Evolutionary conservation across 64 coral and sea anemone species (phyloP).

Genomic region (Exaiptasia diaphana): DNA sequence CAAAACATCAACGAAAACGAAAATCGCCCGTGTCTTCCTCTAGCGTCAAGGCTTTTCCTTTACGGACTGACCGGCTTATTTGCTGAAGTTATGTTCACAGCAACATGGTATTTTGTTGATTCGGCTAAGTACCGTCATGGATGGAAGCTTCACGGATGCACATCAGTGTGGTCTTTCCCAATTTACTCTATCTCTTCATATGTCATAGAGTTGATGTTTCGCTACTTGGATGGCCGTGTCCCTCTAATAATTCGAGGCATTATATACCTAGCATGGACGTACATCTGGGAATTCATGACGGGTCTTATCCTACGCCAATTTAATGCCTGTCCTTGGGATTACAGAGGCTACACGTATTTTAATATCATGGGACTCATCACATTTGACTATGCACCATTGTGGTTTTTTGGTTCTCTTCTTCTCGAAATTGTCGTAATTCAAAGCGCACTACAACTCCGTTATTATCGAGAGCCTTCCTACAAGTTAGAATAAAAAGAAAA

Average conservation of each 20-base stretch:
- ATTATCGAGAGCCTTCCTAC: too few species aligned
- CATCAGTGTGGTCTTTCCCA: constrained; percentile 91
- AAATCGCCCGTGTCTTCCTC: constrained; percentile 26
- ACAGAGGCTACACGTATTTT: constrained; percentile 80
- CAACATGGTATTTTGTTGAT: constrained; percentile 93
- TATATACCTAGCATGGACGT: constrained; percentile 85
- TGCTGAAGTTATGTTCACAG: constrained; percentile 94
- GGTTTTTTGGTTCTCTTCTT: constrained; percentile 85
- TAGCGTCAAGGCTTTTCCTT: constrained; percentile 64
- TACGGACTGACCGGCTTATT: constrained; percentile 91
- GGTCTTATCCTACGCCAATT: constrained; percentile 77
- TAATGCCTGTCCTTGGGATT: constrained; percentile 96
- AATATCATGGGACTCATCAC: constrained; percentile 88
- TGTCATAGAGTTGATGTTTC: constrained; percentile 76
- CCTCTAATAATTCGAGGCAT: constrained; percentile 66
- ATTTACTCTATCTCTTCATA: constrained; percentile 80
- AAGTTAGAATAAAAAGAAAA: background rate
- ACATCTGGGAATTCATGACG: constrained; percentile 84
- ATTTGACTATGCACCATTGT: constrained; percentile 88
- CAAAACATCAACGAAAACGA: background rate
- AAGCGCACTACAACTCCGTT: constrained; percentile 86
- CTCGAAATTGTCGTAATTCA: constrained; percentile 84
- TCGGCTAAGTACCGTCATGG: constrained; percentile 65
- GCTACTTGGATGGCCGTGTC: constrained; percentile 49
- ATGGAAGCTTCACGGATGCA: constrained; percentile 94